Evolutionary conservation across 2,888 invertebrate species (phyloP), one percentile per base, ranked within the genome.

Genomic region (Griposia aprilina): DNA sequence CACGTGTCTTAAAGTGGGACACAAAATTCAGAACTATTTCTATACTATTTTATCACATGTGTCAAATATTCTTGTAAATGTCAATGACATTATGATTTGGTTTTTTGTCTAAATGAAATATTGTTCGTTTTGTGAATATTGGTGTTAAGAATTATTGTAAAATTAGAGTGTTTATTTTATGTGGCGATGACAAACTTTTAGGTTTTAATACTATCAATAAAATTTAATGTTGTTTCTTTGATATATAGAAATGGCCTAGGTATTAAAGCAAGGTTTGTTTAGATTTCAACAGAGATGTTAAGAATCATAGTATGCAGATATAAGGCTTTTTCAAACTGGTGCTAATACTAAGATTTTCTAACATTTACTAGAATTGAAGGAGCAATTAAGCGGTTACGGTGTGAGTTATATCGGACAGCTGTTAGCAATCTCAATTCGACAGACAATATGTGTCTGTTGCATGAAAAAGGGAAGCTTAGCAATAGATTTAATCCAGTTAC

Each of bases 1-100:
- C 89, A 85, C 74, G 83, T 87, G 89, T 75, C 10, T 17, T 13
- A 13, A 83, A 86, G 67, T 85, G 80, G 84, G 74, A 59, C 83
- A 72, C 69, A 71, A 68, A 69, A 78, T 78, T 57, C 80, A 36
- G 26, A 45, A 78, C 84, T 86, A 86, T 82, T 86, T 84, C 57
- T 65, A 83, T 79, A 78, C 55, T 59, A 62, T 78, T 26, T 20
- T 83, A 45, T 59, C 41, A 26, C 23, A 52, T 2, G 26, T 57
- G 41, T 50, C 48, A 23, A 50, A 5, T 74, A 70, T 62, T 84
- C 20, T 74, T 23, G 59, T 68, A 63, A 62, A 80, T 67, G 48
- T 80, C 81, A 84, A n/a, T 67, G 80, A 66, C 66, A 48, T 48
- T 67, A 50, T 11, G 48, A 59, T 65, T 1, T 5, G 0, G 26